These are phyloP conservation scores for Julus scanicus DNA, from an alignment of 2,888 invertebrate species.

Conservation along the genomic window DNA sequence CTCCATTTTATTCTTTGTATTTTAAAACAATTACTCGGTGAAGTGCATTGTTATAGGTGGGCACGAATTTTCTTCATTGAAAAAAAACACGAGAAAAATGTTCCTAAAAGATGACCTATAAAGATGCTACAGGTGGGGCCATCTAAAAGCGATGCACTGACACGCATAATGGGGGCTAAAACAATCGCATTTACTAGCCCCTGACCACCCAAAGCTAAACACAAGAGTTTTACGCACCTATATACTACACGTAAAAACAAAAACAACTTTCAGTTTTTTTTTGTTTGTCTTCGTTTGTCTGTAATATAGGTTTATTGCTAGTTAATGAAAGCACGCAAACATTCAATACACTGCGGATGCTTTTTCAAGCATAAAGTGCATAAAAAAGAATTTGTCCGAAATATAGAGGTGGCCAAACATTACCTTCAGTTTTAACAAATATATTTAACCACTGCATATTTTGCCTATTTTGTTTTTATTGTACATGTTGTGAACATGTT, in stretches of 20 bases:
- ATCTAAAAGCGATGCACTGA: neutral
- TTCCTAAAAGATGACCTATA: neutral
- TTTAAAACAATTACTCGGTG: neutral
- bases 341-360: neutral
- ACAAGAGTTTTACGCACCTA: neutral
- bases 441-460: too few species aligned
- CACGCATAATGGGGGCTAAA: neutral
- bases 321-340: neutral
- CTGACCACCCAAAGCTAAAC: neutral
- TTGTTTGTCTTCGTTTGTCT: too few species aligned
- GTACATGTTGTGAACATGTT: too few species aligned
- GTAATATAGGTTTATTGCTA: too few species aligned
- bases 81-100: neutral
- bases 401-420: too few species aligned
- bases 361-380: too few species aligned
- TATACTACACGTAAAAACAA: neutral
- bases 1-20: neutral
- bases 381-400: too few species aligned
- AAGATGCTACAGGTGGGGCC: constrained; percentile 42
- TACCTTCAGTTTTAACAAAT: too few species aligned
- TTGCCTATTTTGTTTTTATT: too few species aligned
- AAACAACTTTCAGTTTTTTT: constrained; percentile 1
- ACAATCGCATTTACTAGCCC: neutral
- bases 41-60: neutral
- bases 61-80: neutral